Base-by-base conservation (phyloP, 2,888 invertebrate species). In the Sipha maydis region DNA sequence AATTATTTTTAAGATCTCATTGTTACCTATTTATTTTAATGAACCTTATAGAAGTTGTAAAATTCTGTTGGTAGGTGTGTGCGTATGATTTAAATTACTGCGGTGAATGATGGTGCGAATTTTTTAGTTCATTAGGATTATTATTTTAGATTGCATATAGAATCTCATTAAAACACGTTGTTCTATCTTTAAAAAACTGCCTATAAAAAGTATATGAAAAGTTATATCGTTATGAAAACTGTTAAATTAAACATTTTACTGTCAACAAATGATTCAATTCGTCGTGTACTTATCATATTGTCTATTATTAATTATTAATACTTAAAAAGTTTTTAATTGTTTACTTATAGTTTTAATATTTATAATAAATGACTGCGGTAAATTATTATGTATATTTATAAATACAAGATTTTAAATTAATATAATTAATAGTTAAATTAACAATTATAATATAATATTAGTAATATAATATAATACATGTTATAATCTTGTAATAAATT, bases 111-210 rank as follows among this genome's bases (percentile, higher is more conserved):
- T 83, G 54, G 34, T 83, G 83, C 83, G 54, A 83, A 56, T 83
- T 73, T 83, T 83, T 73, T 83, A 82, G 82, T 82, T 82, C 82
- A 82, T 82, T 82, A 82, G 21, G 34, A 69, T 28, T 28, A 3
- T 14, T 14, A 48, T 69, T 54, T 28, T 76, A 41, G 28, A 28
- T 67, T 41, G 34, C 73, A 28, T 73, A 34, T 73, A 73, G 76
- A n/a, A 28, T 67, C 85, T 85, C 85, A 78, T 77, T 77, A 85
- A 67, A 77, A 85, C 61, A 34, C 77, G 85, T 85, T 78, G 77
- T 85, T 41, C 67, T 41, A 8, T 78, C 77, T 67, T 85, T 85
- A 85, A 73, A 73, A 54, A 34, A 54, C 54, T 17, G 82, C 69
- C 28, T 82, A 54, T 54, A 31, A 73, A 73, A 83, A 48, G 48